Conservation (phyloP, 2,113 vertebrate species). For the Ophthalmotilapia sp. region DNA sequence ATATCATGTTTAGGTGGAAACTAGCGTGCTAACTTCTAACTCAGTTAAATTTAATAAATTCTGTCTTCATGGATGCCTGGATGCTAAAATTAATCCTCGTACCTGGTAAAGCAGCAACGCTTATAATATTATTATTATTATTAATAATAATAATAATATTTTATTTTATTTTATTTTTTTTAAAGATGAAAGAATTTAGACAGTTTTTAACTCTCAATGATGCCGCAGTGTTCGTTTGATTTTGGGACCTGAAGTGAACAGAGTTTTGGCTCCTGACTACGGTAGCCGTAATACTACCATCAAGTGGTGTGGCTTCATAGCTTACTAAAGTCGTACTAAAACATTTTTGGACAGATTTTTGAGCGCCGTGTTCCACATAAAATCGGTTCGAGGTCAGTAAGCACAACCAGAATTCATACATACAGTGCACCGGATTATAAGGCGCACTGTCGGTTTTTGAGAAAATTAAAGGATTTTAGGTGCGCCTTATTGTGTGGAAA, state of each 20-base stretch:
- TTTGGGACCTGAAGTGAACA: fast-evolving
- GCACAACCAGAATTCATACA: background rate
- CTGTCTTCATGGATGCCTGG: too few species aligned
- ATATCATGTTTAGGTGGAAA: too few species aligned
- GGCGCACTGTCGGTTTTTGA: fast-evolving
- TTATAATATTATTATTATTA: too few species aligned
- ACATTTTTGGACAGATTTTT: background rate
- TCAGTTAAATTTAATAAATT: too few species aligned
- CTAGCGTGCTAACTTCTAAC: too few species aligned
- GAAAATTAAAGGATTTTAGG: background rate
- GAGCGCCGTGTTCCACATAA: fast-evolving
- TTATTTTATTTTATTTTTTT: too few species aligned
- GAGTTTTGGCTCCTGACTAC: background rate
- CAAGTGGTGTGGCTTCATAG: too few species aligned
- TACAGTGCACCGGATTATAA: background rate
- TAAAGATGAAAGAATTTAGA: background rate
- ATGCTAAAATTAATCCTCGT: too few species aligned
- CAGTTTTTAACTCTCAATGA: background rate
- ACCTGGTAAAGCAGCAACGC: too few species aligned
- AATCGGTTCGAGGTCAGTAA: background rate
- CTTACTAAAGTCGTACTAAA: background rate
- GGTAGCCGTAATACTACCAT: fast-evolving
- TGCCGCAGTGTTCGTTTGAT: fast-evolving
- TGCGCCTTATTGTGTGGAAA: background rate
- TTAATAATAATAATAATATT: too few species aligned